A percentile compares a stretch with the other conserved stretches of the same genome.
Conservation (phyloP, 2,797 vertebrate species). For the Eurystomus glaucurus region DNA sequence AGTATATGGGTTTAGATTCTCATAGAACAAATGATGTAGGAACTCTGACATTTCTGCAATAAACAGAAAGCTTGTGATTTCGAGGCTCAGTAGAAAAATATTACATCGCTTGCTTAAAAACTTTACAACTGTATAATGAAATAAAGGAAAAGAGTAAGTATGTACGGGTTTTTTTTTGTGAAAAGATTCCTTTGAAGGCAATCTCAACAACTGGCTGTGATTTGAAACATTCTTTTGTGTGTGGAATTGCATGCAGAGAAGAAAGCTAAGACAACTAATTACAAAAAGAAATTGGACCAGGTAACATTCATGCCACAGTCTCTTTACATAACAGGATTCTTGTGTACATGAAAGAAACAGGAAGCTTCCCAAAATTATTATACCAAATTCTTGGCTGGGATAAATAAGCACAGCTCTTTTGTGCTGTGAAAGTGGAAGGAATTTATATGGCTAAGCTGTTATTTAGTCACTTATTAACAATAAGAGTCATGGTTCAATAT, state of each 20-base stretch:
- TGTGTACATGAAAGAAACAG: not conserved
- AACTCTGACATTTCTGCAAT: not conserved
- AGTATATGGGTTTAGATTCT: not conserved
- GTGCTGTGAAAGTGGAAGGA: not conserved
- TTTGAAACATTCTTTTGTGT: not conserved
- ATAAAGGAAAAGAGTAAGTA: not conserved
- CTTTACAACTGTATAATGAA: not conserved
- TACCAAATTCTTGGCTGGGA: not conserved
- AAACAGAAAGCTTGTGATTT: not conserved
- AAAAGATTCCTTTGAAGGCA: not conserved
- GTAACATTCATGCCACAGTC: not conserved
- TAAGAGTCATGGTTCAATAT: not conserved
- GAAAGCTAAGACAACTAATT: not conserved
- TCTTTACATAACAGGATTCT: not conserved
- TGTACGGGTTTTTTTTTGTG: not conserved
- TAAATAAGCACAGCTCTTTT: not conserved
- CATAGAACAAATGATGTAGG: not conserved
- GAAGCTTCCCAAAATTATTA: conserved; percentile 23
- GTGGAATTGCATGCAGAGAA: not conserved
- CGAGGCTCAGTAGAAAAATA: not conserved
- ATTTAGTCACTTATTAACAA: conserved; percentile 1
- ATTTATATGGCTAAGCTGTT: not conserved
- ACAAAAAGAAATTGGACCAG: not conserved
- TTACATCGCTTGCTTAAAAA: not conserved
- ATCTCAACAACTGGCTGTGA: not conserved